Base-by-base conservation (phyloP, 1,140 invertebrate genomes). In the Aphaenogaster floridana region DNA sequence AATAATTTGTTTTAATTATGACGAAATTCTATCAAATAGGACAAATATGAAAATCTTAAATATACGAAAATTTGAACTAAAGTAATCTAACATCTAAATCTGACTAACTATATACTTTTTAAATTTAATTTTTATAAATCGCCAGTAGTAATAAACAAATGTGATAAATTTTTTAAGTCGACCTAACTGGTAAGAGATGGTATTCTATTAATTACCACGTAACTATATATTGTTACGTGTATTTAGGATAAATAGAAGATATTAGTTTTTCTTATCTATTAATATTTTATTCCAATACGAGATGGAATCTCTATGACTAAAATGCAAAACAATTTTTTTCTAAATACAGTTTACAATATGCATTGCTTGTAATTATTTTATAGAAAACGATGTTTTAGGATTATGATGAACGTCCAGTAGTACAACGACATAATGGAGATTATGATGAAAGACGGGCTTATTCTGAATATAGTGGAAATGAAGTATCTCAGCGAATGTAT, bases 341-440 rank as follows among this genome's bases (percentile, higher is more conserved):
- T 21, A 42, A 80, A 80, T 79, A 64, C 28, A 64, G 11, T 36
- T 80, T 80, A n/a, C 11, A 54, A 7, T 34, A 17, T 8, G 42
- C 2, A 71, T 42, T 54, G 11, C 28, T 42, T 17, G 21, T 21
- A 15, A 21, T 48, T 45, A 21, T 54, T 21, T 63, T 66, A 86
- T 78, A 79, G 17, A 64, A 48, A 54, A 59, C n/a, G 21, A 86
- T 64, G 4, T 91, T 91, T 90, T 76, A 95, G 94, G 94, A 95
- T 79, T 94, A 92, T 36, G 93, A 94, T 66, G 94, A 95, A 4
- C 80, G 91, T 71, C 86, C 92, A 48, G 86, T 77, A 50, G 88
- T 91, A 66, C 87, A 91, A 15, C 92, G 93, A 80, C 91, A 94
- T 81, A 94, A 94, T 59, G 94, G 93, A 45, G 94, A 95, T 76